phyloP scores from a whole-genome alignment of 1,140 invertebrate species.

The Charaxes varanes region DNA sequence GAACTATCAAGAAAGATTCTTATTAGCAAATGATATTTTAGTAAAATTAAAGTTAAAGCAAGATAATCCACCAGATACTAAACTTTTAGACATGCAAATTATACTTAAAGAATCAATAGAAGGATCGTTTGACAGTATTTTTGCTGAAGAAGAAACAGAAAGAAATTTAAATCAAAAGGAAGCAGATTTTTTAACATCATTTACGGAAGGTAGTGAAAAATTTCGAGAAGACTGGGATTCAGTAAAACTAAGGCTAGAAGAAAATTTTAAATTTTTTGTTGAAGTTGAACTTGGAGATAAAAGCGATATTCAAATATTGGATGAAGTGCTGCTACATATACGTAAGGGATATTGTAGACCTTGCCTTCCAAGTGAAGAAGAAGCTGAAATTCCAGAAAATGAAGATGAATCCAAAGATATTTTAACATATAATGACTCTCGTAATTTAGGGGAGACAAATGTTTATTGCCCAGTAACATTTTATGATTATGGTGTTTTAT shows the following conservation, averaged over 20 bases:
- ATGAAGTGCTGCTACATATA: constrained; percentile 51
- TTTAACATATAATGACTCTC: constrained; percentile 46
- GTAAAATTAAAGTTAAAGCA: constrained; percentile 39
- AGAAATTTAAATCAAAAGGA: constrained; percentile 4
- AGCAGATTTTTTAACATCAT: constrained; percentile 17
- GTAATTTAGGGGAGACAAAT: constrained; percentile 71
- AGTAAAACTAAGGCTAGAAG: constrained; percentile 55
- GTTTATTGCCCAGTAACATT: constrained; percentile 75
- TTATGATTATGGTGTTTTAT: constrained; percentile 67
- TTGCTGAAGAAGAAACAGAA: constrained; percentile 14
- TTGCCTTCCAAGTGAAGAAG: constrained; percentile 30
- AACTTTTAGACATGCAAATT: constrained; percentile 26
- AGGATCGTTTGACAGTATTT: constrained; percentile 17
- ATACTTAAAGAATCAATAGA: constrained; percentile 29
- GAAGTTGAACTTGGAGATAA: constrained; percentile 52
- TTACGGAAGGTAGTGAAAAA: constrained; percentile 46
- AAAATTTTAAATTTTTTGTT: constrained; percentile 39
- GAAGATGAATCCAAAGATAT: constrained; percentile 39
- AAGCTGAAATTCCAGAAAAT: constrained; percentile 32
- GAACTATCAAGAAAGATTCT: constrained; percentile 41
- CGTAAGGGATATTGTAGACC: constrained; percentile 39
- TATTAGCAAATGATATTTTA: constrained; percentile 39
- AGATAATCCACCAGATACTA: constrained; percentile 16
- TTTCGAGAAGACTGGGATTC: constrained; percentile 58
- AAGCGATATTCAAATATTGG: constrained; percentile 47